Evolutionary conservation across 2,888 invertebrate genomes (phyloP), one percentile per base, ranked within the genome.

Genomic region (Thumatha senex): DNA sequence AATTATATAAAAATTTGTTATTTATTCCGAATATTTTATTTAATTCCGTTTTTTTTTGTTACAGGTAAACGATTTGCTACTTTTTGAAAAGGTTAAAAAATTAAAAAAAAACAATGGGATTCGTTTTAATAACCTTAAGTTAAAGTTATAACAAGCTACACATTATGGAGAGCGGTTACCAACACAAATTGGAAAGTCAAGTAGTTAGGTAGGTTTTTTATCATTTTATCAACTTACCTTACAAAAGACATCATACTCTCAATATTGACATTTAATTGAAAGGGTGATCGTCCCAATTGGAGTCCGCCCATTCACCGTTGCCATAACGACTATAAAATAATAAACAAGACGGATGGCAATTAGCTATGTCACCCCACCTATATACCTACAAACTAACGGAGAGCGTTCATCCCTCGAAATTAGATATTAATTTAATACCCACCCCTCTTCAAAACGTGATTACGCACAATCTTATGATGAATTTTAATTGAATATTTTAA

Each of bases 401-500:
- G 62, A 72, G 63, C 61, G 67, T 68, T 74, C 76, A 78, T 74
- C 82, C 83, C 85, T 76, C 76, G 64, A 84, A 88, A 88, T 89
- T 85, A 83, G 82, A 82, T 86, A 89, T 87, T 86, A 88, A 88
- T 88, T 88, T 84, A 76, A 78, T 79, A 78, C 71, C 76, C 75
- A 58, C 75, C 76, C 75, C 70, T 69, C 54, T 63, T 40, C 61
- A 56, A 64, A 70, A 71, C 72, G 68, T 73, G 74, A 74, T 80
- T 76, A 71, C 67, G 68, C 62, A 67, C 55, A 73, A 76, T 71
- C 72, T 68, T 68, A 70, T 80, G 76, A 80, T 73, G 72, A 75
- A 82, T 78, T n/a, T 70, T 75, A 74, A 80, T 80, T 76, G 71
- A 77, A 80, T 82, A 75, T 78, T 78, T 80, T 72, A 73, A 67